A percentile compares a stretch with the other conserved stretches of the same genome.
phyloP scores from a whole-genome alignment of 2,113 vertebrate species.

The Gnathochromis pfefferi region DNA sequence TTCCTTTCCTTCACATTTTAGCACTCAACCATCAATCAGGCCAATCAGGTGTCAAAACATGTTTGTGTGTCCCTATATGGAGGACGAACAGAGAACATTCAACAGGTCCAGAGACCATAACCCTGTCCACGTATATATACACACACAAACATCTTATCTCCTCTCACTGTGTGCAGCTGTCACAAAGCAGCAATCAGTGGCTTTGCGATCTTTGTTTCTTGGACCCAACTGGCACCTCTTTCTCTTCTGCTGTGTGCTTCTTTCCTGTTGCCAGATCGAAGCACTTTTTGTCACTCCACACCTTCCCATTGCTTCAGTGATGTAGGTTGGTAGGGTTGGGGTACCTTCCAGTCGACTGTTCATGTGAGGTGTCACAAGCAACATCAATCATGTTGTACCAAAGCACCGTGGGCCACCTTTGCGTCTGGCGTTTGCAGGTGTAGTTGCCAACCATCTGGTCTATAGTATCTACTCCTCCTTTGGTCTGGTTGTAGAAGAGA shows the following conservation, averaged over 20 bases:
- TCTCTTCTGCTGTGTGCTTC: not conserved
- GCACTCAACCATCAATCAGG: not conserved
- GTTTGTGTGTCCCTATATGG: not conserved
- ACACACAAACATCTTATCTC: no score
- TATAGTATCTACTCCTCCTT: not conserved
- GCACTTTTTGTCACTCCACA: not conserved
- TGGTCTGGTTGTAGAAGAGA: not conserved
- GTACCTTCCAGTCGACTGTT: not conserved
- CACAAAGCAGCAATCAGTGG: not conserved
- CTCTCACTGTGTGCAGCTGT: not conserved
- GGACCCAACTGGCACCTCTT: not conserved
- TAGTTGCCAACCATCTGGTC: not conserved
- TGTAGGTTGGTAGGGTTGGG: not conserved
- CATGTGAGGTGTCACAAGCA: not conserved
- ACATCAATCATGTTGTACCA: not conserved
- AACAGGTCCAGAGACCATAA: not conserved
- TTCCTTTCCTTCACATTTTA: not conserved
- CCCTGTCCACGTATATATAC: not conserved
- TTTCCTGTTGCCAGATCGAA: accelerated
- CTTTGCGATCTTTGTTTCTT: not conserved
- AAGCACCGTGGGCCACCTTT: not conserved
- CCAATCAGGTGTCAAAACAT: not conserved
- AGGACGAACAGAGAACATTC: not conserved
- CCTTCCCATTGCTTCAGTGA: not conserved
- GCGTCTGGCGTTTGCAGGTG: accelerated